Evolutionary conservation across 2,113 vertebrate genomes (phyloP), one percentile per base, ranked within the genome.

Genomic region (Chloebia gouldiae): DNA sequence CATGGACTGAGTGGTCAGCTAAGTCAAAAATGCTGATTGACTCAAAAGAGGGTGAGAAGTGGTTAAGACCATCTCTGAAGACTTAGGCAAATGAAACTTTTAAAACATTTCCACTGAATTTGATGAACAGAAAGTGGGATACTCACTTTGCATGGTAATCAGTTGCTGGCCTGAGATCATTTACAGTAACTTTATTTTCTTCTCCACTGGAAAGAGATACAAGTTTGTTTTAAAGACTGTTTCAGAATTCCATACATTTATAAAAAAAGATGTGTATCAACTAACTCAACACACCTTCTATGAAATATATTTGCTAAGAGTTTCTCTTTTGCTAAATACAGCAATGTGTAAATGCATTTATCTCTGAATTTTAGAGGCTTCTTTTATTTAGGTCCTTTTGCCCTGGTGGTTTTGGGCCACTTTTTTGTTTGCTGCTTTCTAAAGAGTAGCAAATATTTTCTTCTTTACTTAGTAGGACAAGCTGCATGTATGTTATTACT

Each of bases 141-240:
- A 89, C 98, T 97, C 94, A 99, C 99, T 99, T 99, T 98, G 98
- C 98, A 81, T 99, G 98, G 97, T 99, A 99, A 97, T 99, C 99
- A 76, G 98, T 99, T 95, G 99, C 99, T 98, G 99, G 99, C 97
- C 98, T 98, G 95, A 99, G 98, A 96, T 99, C 98, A 97, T 99
- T 98, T 97, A 99, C 98, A 96, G 98, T 98, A 97, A 98, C 96
- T 97, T 97, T 98, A 91, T 98, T 98, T 97, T 99, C 98, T 97
- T 98, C 98, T 93, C 99, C 99, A 92, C 99, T 99, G 92, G 31
- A 92, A 81, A 94, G 71, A 96, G 80, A 86, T 12, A 85, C 1
- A 14, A 81, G 35, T 82, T 90, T 33, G 5, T 73, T 93, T 90
- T 66, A 88, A 42, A 87, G 10, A 68, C 21, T 49, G 27, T 30